Evolutionary conservation across 2,113 vertebrate species (phyloP).

Genomic region (Ammospiza nelsoni): DNA sequence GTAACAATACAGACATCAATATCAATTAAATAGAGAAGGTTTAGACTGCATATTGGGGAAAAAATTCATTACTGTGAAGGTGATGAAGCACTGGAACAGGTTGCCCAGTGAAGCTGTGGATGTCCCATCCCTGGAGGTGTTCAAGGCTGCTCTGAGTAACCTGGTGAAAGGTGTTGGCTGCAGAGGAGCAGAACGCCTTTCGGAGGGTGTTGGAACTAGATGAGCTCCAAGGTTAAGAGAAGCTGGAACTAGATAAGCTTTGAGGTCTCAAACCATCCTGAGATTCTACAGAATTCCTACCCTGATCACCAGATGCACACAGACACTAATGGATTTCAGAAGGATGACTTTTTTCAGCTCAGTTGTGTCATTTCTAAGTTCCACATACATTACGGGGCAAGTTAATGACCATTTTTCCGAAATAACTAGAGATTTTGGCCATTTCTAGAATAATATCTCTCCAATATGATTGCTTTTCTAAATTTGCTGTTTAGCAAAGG

Average conservation of each 20-base stretch:
- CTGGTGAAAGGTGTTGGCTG: not conserved
- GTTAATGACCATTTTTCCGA: rapidly evolving
- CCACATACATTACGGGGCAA: rapidly evolving
- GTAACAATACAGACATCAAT: not conserved
- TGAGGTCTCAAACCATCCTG: not conserved
- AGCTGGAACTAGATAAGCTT: not conserved
- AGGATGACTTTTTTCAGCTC: not conserved
- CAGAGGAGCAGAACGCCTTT: not conserved
- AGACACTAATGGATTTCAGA: not conserved
- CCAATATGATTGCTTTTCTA: not conserved
- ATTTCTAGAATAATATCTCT: not conserved
- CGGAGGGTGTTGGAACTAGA: not conserved
- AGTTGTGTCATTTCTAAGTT: not conserved
- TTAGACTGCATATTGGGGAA: not conserved
- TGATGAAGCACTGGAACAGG: not conserved
- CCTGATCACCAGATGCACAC: not conserved
- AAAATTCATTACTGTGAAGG: not conserved
- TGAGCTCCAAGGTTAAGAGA: not conserved
- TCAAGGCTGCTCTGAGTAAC: not conserved
- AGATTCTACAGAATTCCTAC: not conserved
- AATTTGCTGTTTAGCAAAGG: not conserved
- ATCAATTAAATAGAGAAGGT: not conserved
- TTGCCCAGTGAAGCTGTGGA: not conserved
- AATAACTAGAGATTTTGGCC: not conserved
- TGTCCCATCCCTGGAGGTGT: not conserved